Percentiles rank a stretch among this genome's conserved stretches.
These are phyloP conservation scores for Clivina fossor DNA, from an alignment of 2,888 invertebrate species.

Conservation along the genomic window DNA sequence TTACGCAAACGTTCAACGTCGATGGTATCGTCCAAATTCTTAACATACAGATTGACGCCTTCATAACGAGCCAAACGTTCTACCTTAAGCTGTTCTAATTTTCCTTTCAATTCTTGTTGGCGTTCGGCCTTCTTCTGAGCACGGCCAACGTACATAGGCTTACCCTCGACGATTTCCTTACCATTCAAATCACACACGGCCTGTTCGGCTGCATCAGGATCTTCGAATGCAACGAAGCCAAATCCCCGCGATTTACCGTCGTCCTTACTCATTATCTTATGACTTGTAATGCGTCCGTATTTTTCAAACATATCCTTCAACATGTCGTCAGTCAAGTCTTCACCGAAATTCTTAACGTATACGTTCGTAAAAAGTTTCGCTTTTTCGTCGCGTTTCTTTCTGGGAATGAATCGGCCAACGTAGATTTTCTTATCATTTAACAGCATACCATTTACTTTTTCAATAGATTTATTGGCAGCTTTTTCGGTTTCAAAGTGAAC, in stretches of 20 bases:
- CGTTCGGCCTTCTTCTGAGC: constrained; percentile 99
- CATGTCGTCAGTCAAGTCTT: constrained; percentile 89
- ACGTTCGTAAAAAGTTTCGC: constrained; percentile 97
- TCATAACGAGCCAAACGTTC: constrained; percentile 86
- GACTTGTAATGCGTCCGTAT: constrained; percentile 89
- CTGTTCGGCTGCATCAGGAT: constrained; percentile 91
- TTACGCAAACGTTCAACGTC: constrained; percentile 95
- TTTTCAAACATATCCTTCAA: constrained; percentile 88
- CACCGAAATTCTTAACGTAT: constrained; percentile 98
- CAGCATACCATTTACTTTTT: constrained; percentile 98
- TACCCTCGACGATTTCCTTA: constrained; percentile 83
- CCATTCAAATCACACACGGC: constrained; percentile 92
- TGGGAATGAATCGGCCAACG: constrained; percentile 97
- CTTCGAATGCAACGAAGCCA: constrained; percentile 98
- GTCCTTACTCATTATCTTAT: constrained; percentile 91
- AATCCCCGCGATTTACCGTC: constrained; percentile 96
- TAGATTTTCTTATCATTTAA: constrained; percentile 97
- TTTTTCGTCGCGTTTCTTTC: constrained; percentile 96
- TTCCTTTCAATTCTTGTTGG: constrained; percentile 92
- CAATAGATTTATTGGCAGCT: constrained; percentile 95
- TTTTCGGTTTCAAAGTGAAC: constrained; percentile 99
- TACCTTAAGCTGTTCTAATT: constrained; percentile 93
- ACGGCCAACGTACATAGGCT: constrained; percentile 91
- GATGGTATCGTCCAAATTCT: constrained; percentile 97
- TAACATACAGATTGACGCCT: constrained; percentile 98